Percentiles rank a stretch among this genome's conserved stretches.
phyloP scores from a whole-genome alignment of 2,113 vertebrate genomes.

The Psittacus erithacus region DNA sequence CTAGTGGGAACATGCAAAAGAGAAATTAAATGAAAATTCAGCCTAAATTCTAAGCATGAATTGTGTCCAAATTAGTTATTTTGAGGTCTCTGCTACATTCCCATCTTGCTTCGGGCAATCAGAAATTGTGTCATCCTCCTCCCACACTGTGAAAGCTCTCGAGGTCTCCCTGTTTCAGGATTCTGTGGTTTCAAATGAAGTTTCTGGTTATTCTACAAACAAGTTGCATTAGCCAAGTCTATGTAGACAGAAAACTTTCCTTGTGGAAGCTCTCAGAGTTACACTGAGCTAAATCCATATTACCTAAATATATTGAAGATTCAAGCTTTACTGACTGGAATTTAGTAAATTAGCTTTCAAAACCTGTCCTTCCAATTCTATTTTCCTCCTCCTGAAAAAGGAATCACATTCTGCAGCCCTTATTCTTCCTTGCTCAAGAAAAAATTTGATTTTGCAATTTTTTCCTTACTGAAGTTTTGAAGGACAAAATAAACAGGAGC shows the following conservation, averaged over 20 bases:
- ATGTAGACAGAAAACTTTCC: neutral
- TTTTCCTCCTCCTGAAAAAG: neutral
- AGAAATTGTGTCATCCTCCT: constrained; percentile 36
- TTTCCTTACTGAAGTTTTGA: neutral
- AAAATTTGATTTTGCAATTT: neutral
- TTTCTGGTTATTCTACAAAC: constrained; percentile 23
- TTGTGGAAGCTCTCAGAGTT: neutral
- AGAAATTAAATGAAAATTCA: neutral
- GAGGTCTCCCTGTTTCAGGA: neutral
- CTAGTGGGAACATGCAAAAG: neutral
- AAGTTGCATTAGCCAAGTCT: neutral
- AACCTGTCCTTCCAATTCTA: neutral
- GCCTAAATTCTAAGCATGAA: neutral
- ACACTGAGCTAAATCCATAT: neutral
- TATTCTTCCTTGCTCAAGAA: neutral
- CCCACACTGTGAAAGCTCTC: neutral
- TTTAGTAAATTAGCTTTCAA: neutral
- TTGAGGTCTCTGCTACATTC: constrained; percentile 8
- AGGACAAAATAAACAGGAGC: neutral
- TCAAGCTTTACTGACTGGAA: neutral
- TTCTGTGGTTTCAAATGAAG: constrained; percentile 41
- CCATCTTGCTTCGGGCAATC: neutral
- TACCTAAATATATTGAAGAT: neutral
- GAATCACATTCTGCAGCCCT: neutral
- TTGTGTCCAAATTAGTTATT: constrained; percentile 3